Conservation (phyloP, 2,888 invertebrate species). For the Chymomyza procnemis region DNA sequence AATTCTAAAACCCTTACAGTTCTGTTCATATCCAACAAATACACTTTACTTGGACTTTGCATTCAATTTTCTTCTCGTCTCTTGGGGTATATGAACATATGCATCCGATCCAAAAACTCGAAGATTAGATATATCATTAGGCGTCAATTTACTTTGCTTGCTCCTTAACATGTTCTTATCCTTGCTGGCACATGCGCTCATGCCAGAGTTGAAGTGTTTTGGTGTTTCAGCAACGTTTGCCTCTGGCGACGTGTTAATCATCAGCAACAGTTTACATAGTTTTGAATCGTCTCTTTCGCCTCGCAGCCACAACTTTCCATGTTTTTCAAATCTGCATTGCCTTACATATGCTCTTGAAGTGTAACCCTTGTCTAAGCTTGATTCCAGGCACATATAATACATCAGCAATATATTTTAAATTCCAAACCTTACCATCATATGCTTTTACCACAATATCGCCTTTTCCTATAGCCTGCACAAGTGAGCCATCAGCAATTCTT, state of each 20-base stretch:
- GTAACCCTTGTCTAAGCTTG: conserved; percentile 33
- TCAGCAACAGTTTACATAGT: conserved; percentile 5
- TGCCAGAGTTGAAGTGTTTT: conserved; percentile 47
- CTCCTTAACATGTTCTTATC: conserved; percentile 62
- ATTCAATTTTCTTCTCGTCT: conserved; percentile 67
- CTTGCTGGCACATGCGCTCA: conserved; percentile 23
- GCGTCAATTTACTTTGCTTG: conserved; percentile 44
- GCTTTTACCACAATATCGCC: conserved; percentile 40
- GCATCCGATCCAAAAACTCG: conserved; percentile 73
- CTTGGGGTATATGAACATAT: conserved; percentile 70
- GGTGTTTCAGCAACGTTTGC: conserved; percentile 14
- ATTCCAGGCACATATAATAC: conserved; percentile 42
- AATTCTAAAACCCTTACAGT: conserved; percentile 55
- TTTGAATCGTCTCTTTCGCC: conserved; percentile 19
- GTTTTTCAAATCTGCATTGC: conserved; percentile 26
- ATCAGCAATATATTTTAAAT: conserved; percentile 33
- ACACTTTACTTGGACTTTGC: conserved; percentile 51
- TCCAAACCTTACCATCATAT: conserved; percentile 45
- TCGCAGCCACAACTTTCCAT: conserved; percentile 17
- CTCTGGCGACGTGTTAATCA: neutral
- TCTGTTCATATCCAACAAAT: conserved; percentile 66
- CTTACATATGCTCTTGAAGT: conserved; percentile 14
- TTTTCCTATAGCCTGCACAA: conserved; percentile 30
- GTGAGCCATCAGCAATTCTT: conserved; percentile 30
- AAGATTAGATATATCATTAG: conserved; percentile 47